Evolutionary conservation across 2,113 vertebrate genomes (phyloP), one percentile per base, ranked within the genome.

Genomic region (Caloenas nicobarica): DNA sequence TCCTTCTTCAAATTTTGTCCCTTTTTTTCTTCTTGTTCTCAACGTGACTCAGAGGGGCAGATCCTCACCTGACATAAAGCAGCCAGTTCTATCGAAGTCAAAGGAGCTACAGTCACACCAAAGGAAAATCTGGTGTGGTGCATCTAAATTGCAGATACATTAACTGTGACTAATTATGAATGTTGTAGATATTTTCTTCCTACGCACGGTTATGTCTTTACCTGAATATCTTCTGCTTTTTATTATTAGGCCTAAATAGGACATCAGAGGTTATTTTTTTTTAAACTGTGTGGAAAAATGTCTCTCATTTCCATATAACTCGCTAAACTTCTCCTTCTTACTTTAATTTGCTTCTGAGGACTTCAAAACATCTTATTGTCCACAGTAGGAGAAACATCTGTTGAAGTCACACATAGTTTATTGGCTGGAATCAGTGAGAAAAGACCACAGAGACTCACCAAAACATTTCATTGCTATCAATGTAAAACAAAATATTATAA

Each of bases 291-390:
- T 66, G 54, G 88, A 91, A 95, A 93, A 92, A 78, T 81, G 74
- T 85, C 92, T 95, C 72, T 96, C 16, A 73, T 93, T 92, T 94
- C 83, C 73, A 89, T 58, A 84, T 0, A 3, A 88, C n/a, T 86
- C 62, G 89, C 81, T 91, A 72, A 93, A 89, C 62, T 87, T 95
- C 64, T 93, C 51, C 82, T 96, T 93, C 91, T 96, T 94, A 88
- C 51, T 96, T 96, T 96, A 91, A 96, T 97, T 97, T 96, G 66
- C 74, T 91, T 89, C 92, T 88, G 81, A 95, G 79, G 78, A 93
- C 95, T 96, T 91, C 82, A 94, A 95, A 95, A 96, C 73, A 66
- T 95, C 91, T 86, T 78, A 77, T 33, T 92, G 89, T 81, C 86
- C 0, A 0, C 72, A 93, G 81, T 8, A 96, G 94, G 89, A 96